Conservation (phyloP, 2,888 invertebrate genomes). For the Platerodrilus igneus region DNA sequence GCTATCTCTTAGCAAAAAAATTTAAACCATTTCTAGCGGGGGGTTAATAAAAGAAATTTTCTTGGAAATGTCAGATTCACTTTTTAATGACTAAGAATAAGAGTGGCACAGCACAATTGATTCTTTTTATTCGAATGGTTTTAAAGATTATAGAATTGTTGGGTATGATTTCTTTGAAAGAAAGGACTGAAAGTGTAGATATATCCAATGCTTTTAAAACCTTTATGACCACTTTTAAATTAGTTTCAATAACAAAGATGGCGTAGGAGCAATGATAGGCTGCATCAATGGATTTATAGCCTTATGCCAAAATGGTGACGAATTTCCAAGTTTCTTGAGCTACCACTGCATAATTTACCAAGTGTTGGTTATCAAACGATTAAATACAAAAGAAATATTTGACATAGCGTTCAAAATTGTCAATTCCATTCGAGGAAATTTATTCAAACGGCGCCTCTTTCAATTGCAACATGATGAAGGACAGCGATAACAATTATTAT, state of each 20-base stretch:
- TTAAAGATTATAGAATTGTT: constrained; percentile 25
- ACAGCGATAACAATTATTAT: constrained; percentile 5
- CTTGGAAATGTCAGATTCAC: constrained; percentile 14
- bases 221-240: constrained; percentile 2
- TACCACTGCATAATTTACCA: constrained; percentile 9
- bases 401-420: constrained; percentile 20
- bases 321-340: constrained; percentile 5
- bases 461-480: constrained; percentile 11
- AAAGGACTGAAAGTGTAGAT: constrained; percentile 17
- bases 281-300: constrained; percentile 4
- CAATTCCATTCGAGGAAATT: constrained; percentile 11
- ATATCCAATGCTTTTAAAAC: constrained; percentile 17
- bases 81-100: constrained; percentile 13
- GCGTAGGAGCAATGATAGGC: constrained; percentile 5
- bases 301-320: constrained; percentile 4
- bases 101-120: constrained; percentile 19
- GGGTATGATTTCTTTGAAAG: constrained; percentile 23
- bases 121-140: constrained; percentile 22
- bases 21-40: constrained; percentile 20
- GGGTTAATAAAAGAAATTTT: constrained; percentile 18
- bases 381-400: constrained; percentile 3
- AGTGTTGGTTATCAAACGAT: constrained; percentile 2
- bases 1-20: constrained; percentile 22
- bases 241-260: constrained; percentile 6
- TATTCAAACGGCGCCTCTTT: constrained; percentile 11